Base-by-base conservation (phyloP, 2,113 vertebrate species). In the Myotis lucifugus region DNA sequence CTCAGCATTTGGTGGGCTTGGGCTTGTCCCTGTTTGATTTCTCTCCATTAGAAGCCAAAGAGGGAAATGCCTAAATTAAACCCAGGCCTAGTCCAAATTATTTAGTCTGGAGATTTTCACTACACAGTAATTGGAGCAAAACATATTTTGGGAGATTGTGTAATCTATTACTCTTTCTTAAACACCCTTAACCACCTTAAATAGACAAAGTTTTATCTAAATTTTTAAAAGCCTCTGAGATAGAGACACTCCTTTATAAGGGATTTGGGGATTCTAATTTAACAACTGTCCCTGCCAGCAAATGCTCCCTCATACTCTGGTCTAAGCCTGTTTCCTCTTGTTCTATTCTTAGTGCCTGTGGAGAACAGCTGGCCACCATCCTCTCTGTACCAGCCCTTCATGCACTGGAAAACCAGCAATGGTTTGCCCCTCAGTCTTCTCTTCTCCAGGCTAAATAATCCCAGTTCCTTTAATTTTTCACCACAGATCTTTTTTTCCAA, bases 391-490 rank as follows among this genome's bases (percentile, higher is more conserved):
- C 93, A 83, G 32, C 95, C 85, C 76, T 88, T 32, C 46, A 79
- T 13, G 79, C 18, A 40, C 77, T 76, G 32, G 88, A 86, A 90
- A 88, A 88, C 93, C 91, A 92, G 59, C 94, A 72, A 42, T 6
- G 79, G 14, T 94, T 61, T 88, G 74, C 70, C 94, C 96, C 91
- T 85, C 74, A 72, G 79, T 86, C 93, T 95, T 85, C 95, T 79
- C 69, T 90, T 82, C 92, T 97, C 82, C 90, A 34, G 10, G 48
- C 40, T 59, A 82, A 91, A 95, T 67, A 88, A 86, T 93, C 91
- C 83, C 91, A 94, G 79, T 59, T 91, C 91, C 89, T 96, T 91
- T 91, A 84, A 42, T 61, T 89, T 94, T 84, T 77, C 97, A 94
- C 76, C 95, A 79, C 5, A 89, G 88, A 94, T 42, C 86, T 94